Evolutionary conservation across 1,140 invertebrate species (phyloP).

Genomic region (Spodoptera frugiperda): DNA sequence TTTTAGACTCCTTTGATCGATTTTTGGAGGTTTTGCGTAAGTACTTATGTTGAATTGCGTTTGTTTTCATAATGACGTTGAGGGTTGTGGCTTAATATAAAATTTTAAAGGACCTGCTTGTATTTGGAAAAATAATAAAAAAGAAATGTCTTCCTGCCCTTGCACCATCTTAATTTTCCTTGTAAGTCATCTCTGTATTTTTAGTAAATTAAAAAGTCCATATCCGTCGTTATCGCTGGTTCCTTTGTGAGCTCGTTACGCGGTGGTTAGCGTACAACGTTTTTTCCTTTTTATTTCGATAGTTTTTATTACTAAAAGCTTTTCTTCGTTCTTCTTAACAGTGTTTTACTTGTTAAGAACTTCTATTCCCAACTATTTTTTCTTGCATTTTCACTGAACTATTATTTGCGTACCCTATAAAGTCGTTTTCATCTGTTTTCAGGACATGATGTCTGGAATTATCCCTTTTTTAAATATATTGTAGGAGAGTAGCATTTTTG

Average conservation of each 20-base stretch:
- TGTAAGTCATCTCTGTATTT: constrained; percentile 10
- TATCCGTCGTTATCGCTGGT: constrained; percentile 17
- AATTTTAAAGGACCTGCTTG: too few species aligned
- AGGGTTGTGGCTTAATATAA: too few species aligned
- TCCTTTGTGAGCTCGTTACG: constrained; percentile 34
- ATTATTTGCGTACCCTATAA: constrained; percentile 5
- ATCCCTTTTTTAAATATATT: not conserved
- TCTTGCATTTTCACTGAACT: not conserved
- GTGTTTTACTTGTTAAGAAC: constrained; percentile 35
- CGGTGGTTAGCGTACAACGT: constrained; percentile 16
- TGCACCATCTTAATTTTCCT: not conserved
- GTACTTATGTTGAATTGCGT: too few species aligned
- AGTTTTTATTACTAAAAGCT: constrained; percentile 53
- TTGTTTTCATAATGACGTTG: too few species aligned
- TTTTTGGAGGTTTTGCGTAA: too few species aligned
- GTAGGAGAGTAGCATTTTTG: too few species aligned
- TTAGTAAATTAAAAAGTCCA: constrained; percentile 49
- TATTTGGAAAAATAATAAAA: too few species aligned
- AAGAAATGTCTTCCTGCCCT: not conserved
- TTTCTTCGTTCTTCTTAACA: constrained; percentile 37
- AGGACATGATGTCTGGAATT: not conserved
- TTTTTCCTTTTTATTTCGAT: constrained; percentile 30
- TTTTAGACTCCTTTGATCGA: too few species aligned
- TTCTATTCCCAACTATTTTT: constrained; percentile 34
- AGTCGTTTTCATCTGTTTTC: not conserved